These are phyloP conservation scores for Cydia amplana DNA, from an alignment of 1,140 invertebrate genomes.

Conservation along the genomic window DNA sequence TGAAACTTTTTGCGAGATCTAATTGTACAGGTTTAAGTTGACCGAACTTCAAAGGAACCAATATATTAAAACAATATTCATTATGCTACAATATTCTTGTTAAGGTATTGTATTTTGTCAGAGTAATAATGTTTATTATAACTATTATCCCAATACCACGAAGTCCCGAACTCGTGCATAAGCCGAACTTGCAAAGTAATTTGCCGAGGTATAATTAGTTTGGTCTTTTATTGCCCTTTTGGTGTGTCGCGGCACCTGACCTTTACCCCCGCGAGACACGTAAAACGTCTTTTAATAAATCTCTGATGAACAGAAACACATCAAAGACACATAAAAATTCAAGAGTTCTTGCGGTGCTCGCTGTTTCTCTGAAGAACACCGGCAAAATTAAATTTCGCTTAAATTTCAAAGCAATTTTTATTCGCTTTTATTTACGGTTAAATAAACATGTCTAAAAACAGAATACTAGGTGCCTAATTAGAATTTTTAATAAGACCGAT, in stretches of 20 bases:
- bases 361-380: neutral
- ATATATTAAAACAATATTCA: neutral
- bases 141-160: neutral
- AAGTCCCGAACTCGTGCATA: neutral
- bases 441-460: neutral
- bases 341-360: slow-evolving; percentile 12
- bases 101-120: neutral
- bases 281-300: slow-evolving; percentile 27
- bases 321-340: slow-evolving; percentile 14
- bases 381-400: slow-evolving; percentile 8
- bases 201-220: slow-evolving; percentile 23
- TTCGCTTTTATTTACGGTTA: neutral
- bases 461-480: slow-evolving; percentile 1
- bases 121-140: neutral
- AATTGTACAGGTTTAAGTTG: too few relatives aligned
- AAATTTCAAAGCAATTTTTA: neutral
- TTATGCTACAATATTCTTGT: neutral
- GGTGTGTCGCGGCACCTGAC: slow-evolving; percentile 22
- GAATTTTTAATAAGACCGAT: slow-evolving; percentile 21
- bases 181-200: slow-evolving; percentile 11
- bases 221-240: slow-evolving; percentile 23
- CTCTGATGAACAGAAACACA: slow-evolving; percentile 23
- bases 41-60: too few relatives aligned
- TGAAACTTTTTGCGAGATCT: too few relatives aligned
- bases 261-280: slow-evolving; percentile 19